These are phyloP conservation scores for Tadarida brasiliensis DNA, from an alignment of 2,797 vertebrate species.

Conservation along the genomic window DNA sequence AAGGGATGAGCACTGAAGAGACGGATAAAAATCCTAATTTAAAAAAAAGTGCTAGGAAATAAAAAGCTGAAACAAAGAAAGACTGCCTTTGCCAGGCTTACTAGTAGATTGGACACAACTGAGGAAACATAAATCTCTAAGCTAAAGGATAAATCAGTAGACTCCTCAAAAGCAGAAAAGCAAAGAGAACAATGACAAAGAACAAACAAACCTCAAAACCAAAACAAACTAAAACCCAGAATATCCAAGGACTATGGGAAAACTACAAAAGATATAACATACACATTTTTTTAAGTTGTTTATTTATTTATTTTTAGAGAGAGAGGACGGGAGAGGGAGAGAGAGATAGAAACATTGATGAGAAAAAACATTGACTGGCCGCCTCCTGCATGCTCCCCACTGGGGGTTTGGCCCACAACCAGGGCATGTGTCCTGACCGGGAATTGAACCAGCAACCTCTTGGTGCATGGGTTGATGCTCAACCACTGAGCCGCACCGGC, in stretches of 20 bases:
- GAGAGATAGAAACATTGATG: too few relatives aligned
- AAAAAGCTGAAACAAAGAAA: neutral
- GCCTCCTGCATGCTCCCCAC: too few relatives aligned
- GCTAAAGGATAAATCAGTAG: neutral
- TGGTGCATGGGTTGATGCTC: too few relatives aligned
- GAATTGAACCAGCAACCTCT: too few relatives aligned
- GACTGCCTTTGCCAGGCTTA: neutral
- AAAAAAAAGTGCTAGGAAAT: neutral
- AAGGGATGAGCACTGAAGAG: neutral
- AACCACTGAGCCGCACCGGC: too few relatives aligned
- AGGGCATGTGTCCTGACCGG: too few relatives aligned
- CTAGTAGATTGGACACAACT: neutral
- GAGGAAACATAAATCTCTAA: neutral
- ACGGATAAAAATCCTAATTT: neutral
- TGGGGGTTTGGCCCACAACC: too few relatives aligned
- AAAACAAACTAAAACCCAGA: neutral
- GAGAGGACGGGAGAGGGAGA: too few relatives aligned
- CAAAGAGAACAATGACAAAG: neutral
- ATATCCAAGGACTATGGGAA: neutral
- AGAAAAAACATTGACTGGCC: too few relatives aligned
- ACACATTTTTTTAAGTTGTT: neutral
- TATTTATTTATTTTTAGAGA: too few relatives aligned
- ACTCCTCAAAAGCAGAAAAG: neutral
- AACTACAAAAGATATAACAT: neutral
- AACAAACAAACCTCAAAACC: too few relatives aligned